phyloP scores from a whole-genome alignment of 2,888 invertebrate species.

The Choreutis nemorana region DNA sequence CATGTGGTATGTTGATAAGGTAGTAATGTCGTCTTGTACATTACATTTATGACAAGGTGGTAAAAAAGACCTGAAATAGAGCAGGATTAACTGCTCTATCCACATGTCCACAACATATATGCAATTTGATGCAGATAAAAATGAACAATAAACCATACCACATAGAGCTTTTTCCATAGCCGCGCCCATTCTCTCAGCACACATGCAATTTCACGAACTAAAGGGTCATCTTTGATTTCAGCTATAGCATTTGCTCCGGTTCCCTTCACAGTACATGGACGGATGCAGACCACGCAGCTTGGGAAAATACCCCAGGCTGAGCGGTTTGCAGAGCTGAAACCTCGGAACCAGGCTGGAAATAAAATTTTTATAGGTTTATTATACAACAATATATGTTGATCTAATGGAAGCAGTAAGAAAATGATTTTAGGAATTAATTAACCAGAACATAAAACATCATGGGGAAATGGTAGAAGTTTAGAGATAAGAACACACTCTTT shows the following conservation, averaged over 20 bases:
- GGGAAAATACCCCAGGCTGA: slow-evolving; percentile 65
- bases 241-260: slow-evolving; percentile 84
- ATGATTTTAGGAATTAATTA: slow-evolving; percentile 3
- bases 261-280: slow-evolving; percentile 80
- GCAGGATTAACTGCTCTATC: no score
- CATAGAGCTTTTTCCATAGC: slow-evolving; percentile 91
- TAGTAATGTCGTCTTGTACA: no score
- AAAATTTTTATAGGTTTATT: not conserved
- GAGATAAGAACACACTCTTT: no score
- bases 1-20: no score
- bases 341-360: slow-evolving; percentile 82
- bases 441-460: slow-evolving; percentile 8
- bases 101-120: no score
- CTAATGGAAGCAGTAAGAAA: slow-evolving; percentile 10
- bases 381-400: not conserved
- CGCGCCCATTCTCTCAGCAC: slow-evolving; percentile 93
- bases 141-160: no score
- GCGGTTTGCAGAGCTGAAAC: slow-evolving; percentile 77
- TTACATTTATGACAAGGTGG: no score
- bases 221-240: slow-evolving; percentile 85
- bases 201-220: slow-evolving; percentile 90
- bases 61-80: no score
- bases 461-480: slow-evolving; percentile 8
- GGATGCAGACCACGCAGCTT: slow-evolving; percentile 77
- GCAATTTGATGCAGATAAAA: no score